Evolutionary conservation across 2,113 vertebrate genomes (phyloP).

Genomic region (Corvus moneduloides): DNA sequence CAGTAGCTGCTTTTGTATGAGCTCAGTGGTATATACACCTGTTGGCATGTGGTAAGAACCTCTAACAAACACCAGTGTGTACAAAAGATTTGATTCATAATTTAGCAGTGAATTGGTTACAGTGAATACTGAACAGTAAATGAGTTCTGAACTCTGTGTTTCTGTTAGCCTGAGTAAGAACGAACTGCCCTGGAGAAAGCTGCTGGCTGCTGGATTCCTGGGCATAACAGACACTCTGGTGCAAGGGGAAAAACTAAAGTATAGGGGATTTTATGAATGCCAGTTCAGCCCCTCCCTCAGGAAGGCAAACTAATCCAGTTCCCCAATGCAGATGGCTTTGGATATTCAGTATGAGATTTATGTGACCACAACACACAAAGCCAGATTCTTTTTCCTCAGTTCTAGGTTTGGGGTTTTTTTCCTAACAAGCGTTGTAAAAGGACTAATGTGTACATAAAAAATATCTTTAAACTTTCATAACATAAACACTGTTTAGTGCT

Average conservation of each 20-base stretch:
- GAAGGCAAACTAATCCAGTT: not conserved
- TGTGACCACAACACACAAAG: not conserved
- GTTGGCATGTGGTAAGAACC: not conserved
- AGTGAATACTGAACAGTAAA: not conserved
- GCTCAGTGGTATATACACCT: not conserved
- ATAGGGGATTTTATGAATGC: not conserved
- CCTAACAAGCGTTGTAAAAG: slow-evolving; percentile 4
- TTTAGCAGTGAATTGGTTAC: not conserved
- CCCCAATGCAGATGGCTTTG: not conserved
- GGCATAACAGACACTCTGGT: not conserved
- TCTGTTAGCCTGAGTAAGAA: not conserved
- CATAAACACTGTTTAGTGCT: slow-evolving; percentile 21
- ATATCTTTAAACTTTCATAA: not conserved
- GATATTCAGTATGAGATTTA: not conserved
- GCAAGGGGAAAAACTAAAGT: not conserved
- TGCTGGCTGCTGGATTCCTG: not conserved
- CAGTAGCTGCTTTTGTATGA: not conserved
- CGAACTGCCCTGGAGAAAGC: not conserved
- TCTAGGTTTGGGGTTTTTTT: not conserved
- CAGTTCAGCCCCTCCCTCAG: not conserved
- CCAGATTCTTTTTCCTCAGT: not conserved
- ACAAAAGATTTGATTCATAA: not conserved
- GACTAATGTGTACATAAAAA: not conserved
- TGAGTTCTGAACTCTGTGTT: not conserved
- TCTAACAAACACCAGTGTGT: not conserved